Evolutionary conservation across 2,888 invertebrate genomes (phyloP).

Genomic region (Yponomeuta cagnagella): DNA sequence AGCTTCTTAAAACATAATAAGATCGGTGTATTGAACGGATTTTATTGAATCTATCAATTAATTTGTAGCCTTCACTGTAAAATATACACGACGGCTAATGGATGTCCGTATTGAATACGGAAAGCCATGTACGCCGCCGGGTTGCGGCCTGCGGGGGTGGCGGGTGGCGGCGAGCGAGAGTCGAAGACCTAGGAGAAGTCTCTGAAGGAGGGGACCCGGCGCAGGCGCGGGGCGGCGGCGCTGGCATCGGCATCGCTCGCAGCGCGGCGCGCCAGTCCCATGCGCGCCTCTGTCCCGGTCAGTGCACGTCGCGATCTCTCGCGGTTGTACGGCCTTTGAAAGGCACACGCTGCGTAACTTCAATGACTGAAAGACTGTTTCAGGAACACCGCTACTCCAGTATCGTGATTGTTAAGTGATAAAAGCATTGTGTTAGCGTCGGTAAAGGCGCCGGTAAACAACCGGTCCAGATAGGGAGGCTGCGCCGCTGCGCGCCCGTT

Average conservation of each 20-base stretch:
- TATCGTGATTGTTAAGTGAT: constrained; percentile 57
- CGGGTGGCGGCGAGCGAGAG: constrained; percentile 14
- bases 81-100: no score
- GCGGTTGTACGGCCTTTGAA: background rate
- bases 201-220: constrained; percentile 23
- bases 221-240: constrained; percentile 51
- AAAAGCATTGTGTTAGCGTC: constrained; percentile 33
- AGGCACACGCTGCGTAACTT: constrained; percentile 39
- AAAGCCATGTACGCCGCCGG: constrained; percentile 1
- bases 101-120: no score
- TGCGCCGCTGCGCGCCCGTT: constrained; percentile 65
- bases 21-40: no score
- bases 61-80: no score
- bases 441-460: constrained; percentile 39
- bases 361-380: constrained; percentile 40
- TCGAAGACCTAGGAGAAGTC: constrained; percentile 14
- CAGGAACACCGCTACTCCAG: constrained; percentile 42
- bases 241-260: constrained; percentile 37
- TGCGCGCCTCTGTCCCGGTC: constrained; percentile 48
- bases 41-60: no score
- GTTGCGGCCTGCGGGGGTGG: constrained; percentile 12
- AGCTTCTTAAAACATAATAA: no score
- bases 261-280: constrained; percentile 42
- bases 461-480: constrained; percentile 69
- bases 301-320: constrained; percentile 26